Evolutionary conservation across 1,140 invertebrate genomes (phyloP), one percentile per base, ranked within the genome.

Genomic region (Tetragnatha versicolor): DNA sequence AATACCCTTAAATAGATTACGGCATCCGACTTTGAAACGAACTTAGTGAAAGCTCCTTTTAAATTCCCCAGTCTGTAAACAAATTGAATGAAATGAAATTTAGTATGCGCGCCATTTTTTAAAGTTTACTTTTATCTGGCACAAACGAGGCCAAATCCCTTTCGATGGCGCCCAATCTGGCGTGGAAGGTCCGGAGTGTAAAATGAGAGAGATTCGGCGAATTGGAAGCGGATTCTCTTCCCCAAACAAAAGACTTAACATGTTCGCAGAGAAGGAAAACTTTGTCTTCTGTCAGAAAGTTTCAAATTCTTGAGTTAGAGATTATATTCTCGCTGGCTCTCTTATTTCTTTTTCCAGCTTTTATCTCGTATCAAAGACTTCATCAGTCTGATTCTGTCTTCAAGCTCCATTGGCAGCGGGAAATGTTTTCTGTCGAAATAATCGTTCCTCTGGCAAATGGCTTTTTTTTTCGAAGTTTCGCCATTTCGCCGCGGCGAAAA

Each of bases 341-440:
- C 49, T 55, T 55, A 55, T 37, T 39, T 55, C 49, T n/a, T n/a
- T n/a, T 70, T 70, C 25, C 5, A 9, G 3, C 68, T 55, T 70
- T 70, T 55, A 70, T 53, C 33, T 70, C 25, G 68, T 70, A 55
- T 55, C 31, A 55, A 39, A 55, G 49, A 55, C 47, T 70, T 70
- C 49, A 55, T 55, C 68, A 70, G 35, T 39, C 55, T 70, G 33
- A 70, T 70, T 70, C 68, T 55, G 68, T 53, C 47, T 69, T 69
- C 47, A 31, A 55, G 68, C 49, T 55, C 17, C 68, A 70, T 39
- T 70, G 68, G 20, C 27, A 39, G 47, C 33, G 37, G n/a, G n/a
- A 70, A 39, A 55, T 70, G 68, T 70, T 70, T 70, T 70, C 51
- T 37, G 20, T 33, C 25, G 49, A 70, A 70, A 70, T 70, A 70